Percentiles rank a stretch among this genome's conserved stretches.
These are phyloP conservation scores for Agriotes lineatus DNA, from an alignment of 2,888 invertebrate species.

Conservation along the genomic window DNA sequence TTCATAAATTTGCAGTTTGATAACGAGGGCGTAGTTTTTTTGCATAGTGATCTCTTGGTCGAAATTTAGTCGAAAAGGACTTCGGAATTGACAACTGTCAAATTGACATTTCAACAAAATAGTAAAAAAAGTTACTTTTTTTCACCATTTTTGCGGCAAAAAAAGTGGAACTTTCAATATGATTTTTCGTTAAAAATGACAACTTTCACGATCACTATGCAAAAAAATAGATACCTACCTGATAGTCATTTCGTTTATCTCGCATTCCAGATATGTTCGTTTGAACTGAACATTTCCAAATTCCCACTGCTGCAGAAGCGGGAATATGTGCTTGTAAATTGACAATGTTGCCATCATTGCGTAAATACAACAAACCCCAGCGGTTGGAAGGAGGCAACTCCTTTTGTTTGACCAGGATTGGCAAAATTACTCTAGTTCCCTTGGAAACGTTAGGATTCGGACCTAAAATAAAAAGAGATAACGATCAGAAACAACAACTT, in stretches of 20 bases:
- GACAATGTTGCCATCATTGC: slow-evolving; percentile 72
- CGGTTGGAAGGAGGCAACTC: slow-evolving; percentile 70
- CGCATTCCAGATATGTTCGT: slow-evolving; percentile 71
- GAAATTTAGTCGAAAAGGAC: too few relatives aligned
- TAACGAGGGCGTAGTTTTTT: too few relatives aligned
- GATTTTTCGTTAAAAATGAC: too few relatives aligned
- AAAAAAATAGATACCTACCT: too few relatives aligned
- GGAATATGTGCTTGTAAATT: slow-evolving; percentile 76
- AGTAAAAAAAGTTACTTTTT: too few relatives aligned
- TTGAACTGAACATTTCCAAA: slow-evolving; percentile 76
- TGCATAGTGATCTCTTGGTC: too few relatives aligned
- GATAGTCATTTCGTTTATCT: slow-evolving; percentile 71
- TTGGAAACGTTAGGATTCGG: slow-evolving; percentile 75
- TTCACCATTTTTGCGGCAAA: too few relatives aligned
- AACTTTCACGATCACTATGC: too few relatives aligned
- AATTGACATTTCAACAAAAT: too few relatives aligned
- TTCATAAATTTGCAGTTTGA: too few relatives aligned
- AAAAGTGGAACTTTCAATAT: slow-evolving; percentile 47
- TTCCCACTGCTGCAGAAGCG: slow-evolving; percentile 75
- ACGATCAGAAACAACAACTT: too few relatives aligned
- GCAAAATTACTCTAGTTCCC: slow-evolving; percentile 74
- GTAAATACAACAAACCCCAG: slow-evolving; percentile 74
- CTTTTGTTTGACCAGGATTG: slow-evolving; percentile 66
- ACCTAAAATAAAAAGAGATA: slow-evolving; percentile 65
- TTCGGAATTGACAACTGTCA: too few relatives aligned